Conservation (phyloP, 2,797 vertebrate species). For the Melanotaenia trifasciata region DNA sequence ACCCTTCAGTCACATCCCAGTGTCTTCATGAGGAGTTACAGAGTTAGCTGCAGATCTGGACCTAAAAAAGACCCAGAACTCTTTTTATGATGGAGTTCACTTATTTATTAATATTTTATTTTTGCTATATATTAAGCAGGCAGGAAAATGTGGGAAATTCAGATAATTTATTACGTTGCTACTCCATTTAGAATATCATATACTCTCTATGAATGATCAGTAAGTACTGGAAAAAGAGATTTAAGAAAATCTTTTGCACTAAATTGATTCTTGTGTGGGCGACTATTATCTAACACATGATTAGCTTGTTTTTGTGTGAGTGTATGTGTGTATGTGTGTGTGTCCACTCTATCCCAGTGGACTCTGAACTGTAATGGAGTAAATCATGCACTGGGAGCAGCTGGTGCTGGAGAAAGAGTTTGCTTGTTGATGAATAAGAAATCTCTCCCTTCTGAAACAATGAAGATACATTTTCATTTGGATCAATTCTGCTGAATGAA, state of each 20-base stretch:
- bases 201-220: conserved; percentile 3
- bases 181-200: neutral
- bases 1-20: conserved; percentile 2
- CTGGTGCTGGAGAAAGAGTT: conserved; percentile 27
- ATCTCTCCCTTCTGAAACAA: conserved; percentile 26
- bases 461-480: conserved; percentile 1
- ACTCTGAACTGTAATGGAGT: conserved; percentile 49
- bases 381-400: conserved; percentile 19
- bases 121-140: neutral
- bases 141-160: neutral
- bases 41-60: conserved; percentile 9
- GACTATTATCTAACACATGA: conserved; percentile 47
- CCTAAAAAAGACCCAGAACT: neutral
- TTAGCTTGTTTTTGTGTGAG: conserved; percentile 21
- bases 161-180: neutral
- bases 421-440: conserved; percentile 27
- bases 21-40: conserved; percentile 2
- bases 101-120: neutral
- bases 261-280: conserved; percentile 52
- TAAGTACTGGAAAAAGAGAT: conserved; percentile 4
- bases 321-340: conserved; percentile 9
- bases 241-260: conserved; percentile 9
- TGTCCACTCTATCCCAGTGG: conserved; percentile 42
- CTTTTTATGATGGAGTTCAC: neutral
- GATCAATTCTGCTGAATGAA: conserved; percentile 18